Evolutionary conservation across 2,797 vertebrate genomes (phyloP).

Genomic region (Caiman crocodilus): DNA sequence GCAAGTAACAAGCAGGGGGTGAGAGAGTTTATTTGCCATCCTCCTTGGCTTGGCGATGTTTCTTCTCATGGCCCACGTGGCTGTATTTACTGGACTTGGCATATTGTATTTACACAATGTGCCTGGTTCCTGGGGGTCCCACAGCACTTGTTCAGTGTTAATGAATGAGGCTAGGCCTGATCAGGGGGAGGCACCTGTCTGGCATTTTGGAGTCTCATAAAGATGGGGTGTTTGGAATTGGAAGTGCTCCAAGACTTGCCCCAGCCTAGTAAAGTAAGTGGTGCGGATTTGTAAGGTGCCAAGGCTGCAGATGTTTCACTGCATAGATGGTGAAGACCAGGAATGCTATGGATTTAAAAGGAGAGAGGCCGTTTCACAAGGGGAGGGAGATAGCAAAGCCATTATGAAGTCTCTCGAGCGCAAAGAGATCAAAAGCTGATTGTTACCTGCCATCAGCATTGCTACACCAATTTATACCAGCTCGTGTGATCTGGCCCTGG

Average conservation of each 20-base stretch:
- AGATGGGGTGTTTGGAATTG: conserved; percentile 8
- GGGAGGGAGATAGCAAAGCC: neutral
- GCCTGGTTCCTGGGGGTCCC: neutral
- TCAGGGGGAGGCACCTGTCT: neutral
- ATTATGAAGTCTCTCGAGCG: too few species aligned
- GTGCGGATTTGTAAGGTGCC: neutral
- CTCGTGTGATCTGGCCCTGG: too few species aligned
- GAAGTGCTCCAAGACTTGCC: neutral
- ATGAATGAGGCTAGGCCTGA: neutral
- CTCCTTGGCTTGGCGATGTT: neutral
- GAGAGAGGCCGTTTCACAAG: neutral
- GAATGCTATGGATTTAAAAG: neutral
- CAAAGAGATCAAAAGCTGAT: neutral
- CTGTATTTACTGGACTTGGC: neutral
- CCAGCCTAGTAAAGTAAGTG: neutral
- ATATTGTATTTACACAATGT: neutral
- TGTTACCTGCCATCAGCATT: neutral
- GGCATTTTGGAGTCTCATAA: neutral
- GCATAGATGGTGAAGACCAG: neutral
- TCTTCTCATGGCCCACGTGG: neutral
- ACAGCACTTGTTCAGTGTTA: accelerated
- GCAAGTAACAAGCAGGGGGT: conserved; percentile 53
- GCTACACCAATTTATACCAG: too few species aligned
- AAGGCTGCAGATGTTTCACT: neutral
- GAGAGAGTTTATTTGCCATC: neutral